phyloP scores from a whole-genome alignment of 2,797 vertebrate species.

The Pseudochirops corinnae region DNA sequence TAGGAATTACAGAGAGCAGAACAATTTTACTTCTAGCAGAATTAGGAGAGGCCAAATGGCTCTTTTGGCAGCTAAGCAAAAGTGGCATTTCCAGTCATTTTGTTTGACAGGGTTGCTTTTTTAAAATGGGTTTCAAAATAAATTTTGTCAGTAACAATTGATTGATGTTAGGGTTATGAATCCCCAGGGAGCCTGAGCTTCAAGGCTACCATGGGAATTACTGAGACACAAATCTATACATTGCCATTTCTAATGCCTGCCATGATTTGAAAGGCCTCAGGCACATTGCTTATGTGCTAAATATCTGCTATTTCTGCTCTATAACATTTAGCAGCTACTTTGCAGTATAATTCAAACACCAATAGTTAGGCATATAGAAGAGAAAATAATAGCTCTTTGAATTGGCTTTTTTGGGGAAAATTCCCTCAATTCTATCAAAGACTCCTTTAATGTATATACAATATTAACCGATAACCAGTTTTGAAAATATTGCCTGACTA shows the following conservation, averaged over 20 bases:
- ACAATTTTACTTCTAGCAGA: conserved; percentile 59
- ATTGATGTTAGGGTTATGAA: background rate
- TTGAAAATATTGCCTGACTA: background rate
- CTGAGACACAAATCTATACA: conserved; percentile 7
- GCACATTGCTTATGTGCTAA: conserved; percentile 23
- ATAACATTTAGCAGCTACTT: conserved; percentile 43
- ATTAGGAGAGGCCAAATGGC: conserved; percentile 63
- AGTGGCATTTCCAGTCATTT: conserved; percentile 53
- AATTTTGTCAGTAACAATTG: conserved; percentile 45
- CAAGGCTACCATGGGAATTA: background rate
- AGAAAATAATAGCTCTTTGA: conserved; percentile 45
- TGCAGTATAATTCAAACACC: conserved; percentile 34
- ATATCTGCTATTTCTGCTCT: conserved; percentile 30
- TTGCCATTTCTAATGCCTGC: background rate
- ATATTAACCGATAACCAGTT: background rate
- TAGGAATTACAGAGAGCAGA: conserved; percentile 14
- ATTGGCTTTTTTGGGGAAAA: conserved; percentile 45
- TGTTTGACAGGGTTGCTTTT: conserved; percentile 48
- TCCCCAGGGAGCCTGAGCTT: conserved; percentile 37
- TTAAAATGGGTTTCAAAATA: conserved; percentile 43
- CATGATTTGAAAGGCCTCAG: background rate
- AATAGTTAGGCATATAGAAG: conserved; percentile 55
- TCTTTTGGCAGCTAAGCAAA: conserved; percentile 64
- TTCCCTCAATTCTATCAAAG: conserved; percentile 18
- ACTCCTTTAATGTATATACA: background rate